A percentile compares a stretch with the other conserved stretches of the same genome.
Conservation (phyloP, 2,797 vertebrate genomes). For the Girardinus metallicus region DNA sequence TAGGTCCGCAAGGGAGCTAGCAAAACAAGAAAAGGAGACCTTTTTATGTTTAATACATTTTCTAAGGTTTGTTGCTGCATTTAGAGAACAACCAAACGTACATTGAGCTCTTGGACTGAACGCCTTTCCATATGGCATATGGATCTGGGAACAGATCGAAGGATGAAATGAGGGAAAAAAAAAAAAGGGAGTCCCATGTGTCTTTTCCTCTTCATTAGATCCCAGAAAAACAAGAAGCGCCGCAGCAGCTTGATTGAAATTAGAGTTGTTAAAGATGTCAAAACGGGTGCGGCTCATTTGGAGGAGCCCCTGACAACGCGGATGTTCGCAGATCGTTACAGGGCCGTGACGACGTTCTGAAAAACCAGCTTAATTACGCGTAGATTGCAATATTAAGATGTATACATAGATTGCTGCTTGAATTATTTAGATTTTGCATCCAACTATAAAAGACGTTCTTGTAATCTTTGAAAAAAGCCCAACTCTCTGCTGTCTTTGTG, state of each 20-base stretch:
- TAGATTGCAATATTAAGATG: neutral
- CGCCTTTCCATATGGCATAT: conserved; percentile 79
- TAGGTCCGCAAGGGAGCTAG: conserved; percentile 73
- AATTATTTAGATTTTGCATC: neutral
- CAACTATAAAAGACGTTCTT: neutral
- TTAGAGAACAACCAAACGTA: conserved; percentile 69
- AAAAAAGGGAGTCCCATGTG: conserved; percentile 73
- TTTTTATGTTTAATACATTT: conserved; percentile 58
- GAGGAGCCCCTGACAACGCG: conserved; percentile 32
- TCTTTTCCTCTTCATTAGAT: conserved; percentile 82
- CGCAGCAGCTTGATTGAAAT: conserved; percentile 73
- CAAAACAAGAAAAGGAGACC: conserved; percentile 59
- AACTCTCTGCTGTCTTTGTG: neutral
- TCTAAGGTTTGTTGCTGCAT: conserved; percentile 53
- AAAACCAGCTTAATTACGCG: neutral
- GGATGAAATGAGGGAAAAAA: conserved; percentile 53
- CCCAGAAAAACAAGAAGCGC: conserved; percentile 71
- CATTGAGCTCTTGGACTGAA: conserved; percentile 69
- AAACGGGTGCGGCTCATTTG: conserved; percentile 55
- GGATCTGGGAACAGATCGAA: conserved; percentile 76
- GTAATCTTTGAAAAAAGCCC: neutral
- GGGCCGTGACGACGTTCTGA: neutral
- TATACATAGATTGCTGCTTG: neutral
- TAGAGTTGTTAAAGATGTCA: conserved; percentile 68
- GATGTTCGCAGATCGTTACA: conserved; percentile 17